A percentile compares a stretch with the other conserved stretches of the same genome.
Evolutionary conservation across 2,797 vertebrate genomes (phyloP).

Genomic region (Rhinoraja longicauda): DNA sequence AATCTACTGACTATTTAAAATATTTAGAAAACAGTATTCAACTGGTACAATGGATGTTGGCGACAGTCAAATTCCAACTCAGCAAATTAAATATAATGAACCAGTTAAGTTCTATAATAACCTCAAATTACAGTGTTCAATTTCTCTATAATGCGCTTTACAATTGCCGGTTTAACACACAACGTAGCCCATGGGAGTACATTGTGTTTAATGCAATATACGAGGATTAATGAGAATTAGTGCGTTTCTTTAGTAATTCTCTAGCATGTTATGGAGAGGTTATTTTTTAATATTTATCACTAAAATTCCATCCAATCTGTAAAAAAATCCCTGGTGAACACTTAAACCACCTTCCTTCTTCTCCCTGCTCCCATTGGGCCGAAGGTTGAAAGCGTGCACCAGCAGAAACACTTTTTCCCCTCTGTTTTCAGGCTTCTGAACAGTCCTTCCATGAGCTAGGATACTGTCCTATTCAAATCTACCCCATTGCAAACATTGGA

Average conservation of each 20-base stretch:
- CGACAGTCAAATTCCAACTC: neutral
- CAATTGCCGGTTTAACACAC: neutral
- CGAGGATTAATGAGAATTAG: neutral
- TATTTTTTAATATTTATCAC: conserved; percentile 12
- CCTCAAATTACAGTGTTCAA: neutral
- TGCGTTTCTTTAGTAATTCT: neutral
- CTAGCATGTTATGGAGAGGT: neutral
- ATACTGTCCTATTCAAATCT: no score
- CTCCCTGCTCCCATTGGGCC: no score
- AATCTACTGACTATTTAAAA: neutral
- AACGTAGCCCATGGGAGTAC: neutral
- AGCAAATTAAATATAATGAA: neutral
- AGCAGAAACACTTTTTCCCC: no score
- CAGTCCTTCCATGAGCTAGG: no score
- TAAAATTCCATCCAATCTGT: neutral
- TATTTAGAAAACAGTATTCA: neutral
- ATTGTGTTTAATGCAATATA: neutral
- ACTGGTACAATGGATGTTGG: neutral
- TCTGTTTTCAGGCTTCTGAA: no score
- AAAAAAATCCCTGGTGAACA: no score
- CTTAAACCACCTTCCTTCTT: no score
- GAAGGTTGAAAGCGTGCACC: no score
- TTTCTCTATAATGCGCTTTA: neutral
- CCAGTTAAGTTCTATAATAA: neutral
- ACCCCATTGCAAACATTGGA: no score